Percentiles rank a stretch among this genome's conserved stretches.
These are phyloP conservation scores for Eptatretus burgeri DNA, from an alignment of 2,113 vertebrate genomes.

Conservation along the genomic window DNA sequence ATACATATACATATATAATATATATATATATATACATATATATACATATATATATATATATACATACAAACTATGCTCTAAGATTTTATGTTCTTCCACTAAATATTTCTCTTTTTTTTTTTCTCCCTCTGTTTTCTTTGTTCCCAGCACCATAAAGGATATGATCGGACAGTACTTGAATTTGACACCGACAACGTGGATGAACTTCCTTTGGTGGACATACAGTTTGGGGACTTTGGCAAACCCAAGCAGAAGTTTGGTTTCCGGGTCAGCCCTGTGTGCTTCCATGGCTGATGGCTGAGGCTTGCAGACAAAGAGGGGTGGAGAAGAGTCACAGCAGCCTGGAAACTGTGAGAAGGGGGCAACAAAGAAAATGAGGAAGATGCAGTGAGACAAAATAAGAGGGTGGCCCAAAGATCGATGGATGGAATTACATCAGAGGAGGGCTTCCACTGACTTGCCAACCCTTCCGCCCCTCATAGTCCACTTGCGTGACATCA, in stretches of 20 bases:
- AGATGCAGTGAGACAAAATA: not conserved
- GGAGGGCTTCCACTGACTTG: not conserved
- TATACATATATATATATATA: too few species aligned
- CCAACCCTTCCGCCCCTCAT: not conserved
- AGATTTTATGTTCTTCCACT: too few species aligned
- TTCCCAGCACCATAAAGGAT: constrained; percentile 27
- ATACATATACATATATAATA: too few species aligned
- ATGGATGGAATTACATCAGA: not conserved
- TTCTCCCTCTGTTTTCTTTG: not conserved
- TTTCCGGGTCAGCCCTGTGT: constrained; percentile 59
- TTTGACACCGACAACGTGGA: constrained; percentile 47
- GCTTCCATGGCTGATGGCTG: constrained; percentile 64
- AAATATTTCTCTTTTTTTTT: too few species aligned
- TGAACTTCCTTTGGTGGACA: constrained; percentile 48
- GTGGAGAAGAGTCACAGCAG: not conserved
- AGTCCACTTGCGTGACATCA: not conserved
- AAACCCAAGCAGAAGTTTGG: constrained; percentile 40
- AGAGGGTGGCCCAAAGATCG: not conserved
- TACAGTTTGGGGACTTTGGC: constrained; percentile 47
- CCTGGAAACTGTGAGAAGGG: not conserved
- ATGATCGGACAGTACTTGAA: constrained; percentile 31
- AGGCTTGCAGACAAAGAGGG: not conserved
- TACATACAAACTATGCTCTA: too few species aligned
- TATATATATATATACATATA: too few species aligned
- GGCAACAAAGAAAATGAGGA: not conserved